These are phyloP conservation scores for Rotaria sp. DNA, from an alignment of 2,888 invertebrate species.

Conservation along the genomic window DNA sequence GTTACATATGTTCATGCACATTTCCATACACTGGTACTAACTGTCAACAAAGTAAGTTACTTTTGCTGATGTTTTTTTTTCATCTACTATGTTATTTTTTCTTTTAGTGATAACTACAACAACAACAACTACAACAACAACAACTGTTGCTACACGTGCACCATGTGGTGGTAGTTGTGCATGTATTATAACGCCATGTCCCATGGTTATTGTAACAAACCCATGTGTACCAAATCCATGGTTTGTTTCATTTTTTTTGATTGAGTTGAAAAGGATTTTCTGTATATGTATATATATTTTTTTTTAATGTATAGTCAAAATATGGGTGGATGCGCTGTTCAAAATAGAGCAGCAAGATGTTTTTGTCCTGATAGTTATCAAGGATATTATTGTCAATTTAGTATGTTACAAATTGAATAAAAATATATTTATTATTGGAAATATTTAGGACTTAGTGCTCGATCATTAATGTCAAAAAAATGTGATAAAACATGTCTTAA, in stretches of 20 bases:
- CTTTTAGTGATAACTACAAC: background rate
- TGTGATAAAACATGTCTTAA: background rate
- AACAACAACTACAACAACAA: background rate
- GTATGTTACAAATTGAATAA: background rate
- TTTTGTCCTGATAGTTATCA: constrained; percentile 7
- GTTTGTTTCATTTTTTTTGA: background rate
- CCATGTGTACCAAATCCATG: constrained; percentile 19
- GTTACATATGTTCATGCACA: background rate
- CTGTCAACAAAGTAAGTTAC: background rate
- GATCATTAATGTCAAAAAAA: background rate
- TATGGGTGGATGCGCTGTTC: background rate
- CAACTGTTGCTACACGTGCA: background rate
- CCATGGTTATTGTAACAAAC: background rate
- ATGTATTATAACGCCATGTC: background rate
- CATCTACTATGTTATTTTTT: background rate
- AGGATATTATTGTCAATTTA: constrained; percentile 14
- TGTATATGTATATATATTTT: background rate
- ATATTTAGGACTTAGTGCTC: background rate
- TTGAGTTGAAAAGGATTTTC: background rate
- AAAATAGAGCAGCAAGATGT: background rate
- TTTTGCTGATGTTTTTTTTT: background rate
- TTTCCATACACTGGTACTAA: background rate
- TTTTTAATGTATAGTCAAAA: background rate
- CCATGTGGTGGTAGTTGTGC: background rate
- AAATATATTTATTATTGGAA: too few relatives aligned